phyloP scores from a whole-genome alignment of 2,113 vertebrate genomes.

The Panthera tigris region DNA sequence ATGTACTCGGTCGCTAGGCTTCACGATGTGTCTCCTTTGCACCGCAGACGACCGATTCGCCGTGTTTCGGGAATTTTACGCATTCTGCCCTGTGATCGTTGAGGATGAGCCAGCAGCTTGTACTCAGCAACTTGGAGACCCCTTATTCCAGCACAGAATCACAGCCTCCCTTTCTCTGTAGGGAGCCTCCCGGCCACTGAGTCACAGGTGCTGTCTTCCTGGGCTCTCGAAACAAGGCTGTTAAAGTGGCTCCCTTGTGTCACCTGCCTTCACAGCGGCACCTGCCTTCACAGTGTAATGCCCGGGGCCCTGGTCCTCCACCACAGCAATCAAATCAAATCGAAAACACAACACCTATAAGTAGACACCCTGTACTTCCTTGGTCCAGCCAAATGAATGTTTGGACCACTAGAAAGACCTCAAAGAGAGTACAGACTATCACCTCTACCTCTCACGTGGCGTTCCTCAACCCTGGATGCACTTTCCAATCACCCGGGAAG shows the following conservation, averaged over 20 bases:
- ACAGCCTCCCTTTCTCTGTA: neutral
- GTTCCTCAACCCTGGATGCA: neutral
- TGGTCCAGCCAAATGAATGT: neutral
- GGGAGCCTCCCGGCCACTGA: neutral
- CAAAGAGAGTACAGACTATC: neutral
- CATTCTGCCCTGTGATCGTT: neutral
- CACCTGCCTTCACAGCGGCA: neutral
- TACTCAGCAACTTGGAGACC: neutral
- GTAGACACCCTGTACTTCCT: neutral
- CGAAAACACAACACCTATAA: rapidly evolving
- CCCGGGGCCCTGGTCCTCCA: neutral
- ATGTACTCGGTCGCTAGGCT: neutral
- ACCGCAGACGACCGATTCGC: neutral
- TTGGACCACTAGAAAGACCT: neutral
- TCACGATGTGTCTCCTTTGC: neutral
- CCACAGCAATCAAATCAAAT: too few species aligned
- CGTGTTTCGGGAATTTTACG: neutral
- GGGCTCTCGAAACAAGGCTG: neutral
- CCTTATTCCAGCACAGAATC: neutral
- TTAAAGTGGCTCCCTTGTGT: neutral
- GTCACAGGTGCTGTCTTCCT: neutral
- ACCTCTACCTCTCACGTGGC: neutral
- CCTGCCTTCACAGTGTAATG: neutral
- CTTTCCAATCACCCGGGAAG: neutral
- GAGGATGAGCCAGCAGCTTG: neutral